Evolutionary conservation across 1,140 invertebrate species (phyloP).

Genomic region (Lepeophtheirus salmonis): DNA sequence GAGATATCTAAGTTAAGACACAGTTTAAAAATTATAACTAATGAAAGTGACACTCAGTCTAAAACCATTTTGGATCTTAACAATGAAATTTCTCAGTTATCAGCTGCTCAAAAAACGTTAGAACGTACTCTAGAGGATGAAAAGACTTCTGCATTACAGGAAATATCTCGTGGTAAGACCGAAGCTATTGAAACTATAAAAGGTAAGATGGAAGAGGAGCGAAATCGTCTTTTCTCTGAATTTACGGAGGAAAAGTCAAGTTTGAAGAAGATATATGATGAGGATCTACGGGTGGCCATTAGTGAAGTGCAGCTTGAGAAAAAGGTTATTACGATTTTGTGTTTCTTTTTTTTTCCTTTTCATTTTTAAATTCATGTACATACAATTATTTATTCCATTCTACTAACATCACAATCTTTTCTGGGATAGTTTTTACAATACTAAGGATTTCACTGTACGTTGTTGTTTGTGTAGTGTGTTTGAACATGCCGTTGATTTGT

Average conservation of each 20-base stretch:
- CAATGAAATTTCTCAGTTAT: slow-evolving; percentile 25
- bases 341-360: too few species aligned
- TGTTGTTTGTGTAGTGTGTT: too few species aligned
- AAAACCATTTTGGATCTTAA: slow-evolving; percentile 18
- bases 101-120: slow-evolving; percentile 23
- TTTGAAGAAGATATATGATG: not conserved
- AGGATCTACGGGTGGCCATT: not conserved
- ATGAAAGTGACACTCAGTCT: slow-evolving; percentile 15
- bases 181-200: slow-evolving; percentile 30
- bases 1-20: slow-evolving; percentile 4
- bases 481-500: too few species aligned
- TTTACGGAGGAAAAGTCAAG: not conserved
- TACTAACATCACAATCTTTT: too few species aligned
- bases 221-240: not conserved
- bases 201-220: slow-evolving; percentile 9
- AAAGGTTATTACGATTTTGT: not conserved
- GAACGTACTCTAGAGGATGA: slow-evolving; percentile 29
- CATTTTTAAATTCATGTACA: too few species aligned
- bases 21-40: slow-evolving; percentile 11
- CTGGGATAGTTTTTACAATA: too few species aligned
- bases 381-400: too few species aligned
- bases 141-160: slow-evolving; percentile 28
- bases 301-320: not conserved
- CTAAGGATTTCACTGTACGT: too few species aligned
- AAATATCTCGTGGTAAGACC: slow-evolving; percentile 30